A percentile compares a stretch with the other conserved stretches of the same genome.
Conservation (phyloP, 2,888 invertebrate species). For the Cheilosia pagana region DNA sequence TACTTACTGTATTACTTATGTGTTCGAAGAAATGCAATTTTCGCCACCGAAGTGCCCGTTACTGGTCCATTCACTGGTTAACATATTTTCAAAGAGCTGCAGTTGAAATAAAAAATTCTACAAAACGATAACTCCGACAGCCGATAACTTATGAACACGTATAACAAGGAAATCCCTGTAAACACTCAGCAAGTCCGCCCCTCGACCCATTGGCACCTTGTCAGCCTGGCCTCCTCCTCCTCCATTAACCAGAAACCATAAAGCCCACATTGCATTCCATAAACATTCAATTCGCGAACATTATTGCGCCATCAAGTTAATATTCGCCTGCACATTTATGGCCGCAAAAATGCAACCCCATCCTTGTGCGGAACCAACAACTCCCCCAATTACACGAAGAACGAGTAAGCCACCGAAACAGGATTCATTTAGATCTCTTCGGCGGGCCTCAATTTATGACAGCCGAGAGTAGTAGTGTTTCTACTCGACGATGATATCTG, state of each 20-base stretch:
- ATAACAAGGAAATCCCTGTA: background rate
- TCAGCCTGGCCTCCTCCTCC: background rate
- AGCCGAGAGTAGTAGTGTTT: slow-evolving; percentile 28
- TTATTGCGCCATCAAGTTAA: slow-evolving; percentile 66
- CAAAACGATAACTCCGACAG: background rate
- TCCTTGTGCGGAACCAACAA: slow-evolving; percentile 22
- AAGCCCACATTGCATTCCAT: slow-evolving; percentile 41
- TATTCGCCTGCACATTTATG: slow-evolving; percentile 41
- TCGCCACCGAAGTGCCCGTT: no score
- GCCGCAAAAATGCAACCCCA: slow-evolving; percentile 46
- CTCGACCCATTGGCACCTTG: slow-evolving; percentile 19
- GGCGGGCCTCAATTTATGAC: slow-evolving; percentile 59
- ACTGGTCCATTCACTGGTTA: no score
- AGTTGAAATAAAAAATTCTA: no score
- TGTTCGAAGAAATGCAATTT: no score
- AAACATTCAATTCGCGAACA: slow-evolving; percentile 61
- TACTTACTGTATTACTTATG: no score
- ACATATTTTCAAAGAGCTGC: no score
- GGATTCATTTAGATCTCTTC: slow-evolving; percentile 70
- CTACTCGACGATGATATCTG: slow-evolving; percentile 39
- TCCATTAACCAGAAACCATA: slow-evolving; percentile 43
- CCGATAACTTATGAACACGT: background rate
- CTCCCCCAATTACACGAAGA: slow-evolving; percentile 54
- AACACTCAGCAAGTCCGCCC: background rate
- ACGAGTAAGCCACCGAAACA: slow-evolving; percentile 36